Conservation (phyloP, 2,113 vertebrate species). For the Paradoxurus hermaphroditus region DNA sequence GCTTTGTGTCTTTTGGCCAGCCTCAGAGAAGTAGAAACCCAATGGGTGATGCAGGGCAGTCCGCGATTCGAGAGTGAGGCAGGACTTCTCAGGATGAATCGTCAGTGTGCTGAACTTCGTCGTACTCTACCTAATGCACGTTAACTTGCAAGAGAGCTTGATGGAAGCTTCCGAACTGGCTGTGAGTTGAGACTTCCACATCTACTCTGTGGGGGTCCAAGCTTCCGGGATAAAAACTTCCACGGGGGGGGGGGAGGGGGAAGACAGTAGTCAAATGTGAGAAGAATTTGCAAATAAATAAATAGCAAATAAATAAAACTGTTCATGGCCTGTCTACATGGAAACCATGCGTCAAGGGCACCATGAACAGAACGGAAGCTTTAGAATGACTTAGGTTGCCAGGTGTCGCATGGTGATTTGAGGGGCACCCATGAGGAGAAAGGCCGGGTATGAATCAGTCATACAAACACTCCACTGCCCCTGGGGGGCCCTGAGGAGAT, state of each 20-base stretch:
- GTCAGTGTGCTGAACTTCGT: not conserved
- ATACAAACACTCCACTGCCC: not conserved
- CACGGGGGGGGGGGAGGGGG: not conserved
- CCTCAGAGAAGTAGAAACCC: not conserved
- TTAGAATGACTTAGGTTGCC: constrained; percentile 17
- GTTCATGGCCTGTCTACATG: not conserved
- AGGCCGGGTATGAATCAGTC: constrained; percentile 17
- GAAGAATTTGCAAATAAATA: constrained; percentile 44
- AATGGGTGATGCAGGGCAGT: not conserved
- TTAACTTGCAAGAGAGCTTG: not conserved
- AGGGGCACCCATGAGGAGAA: not conserved
- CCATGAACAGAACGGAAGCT: not conserved
- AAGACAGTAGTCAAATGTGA: not conserved
- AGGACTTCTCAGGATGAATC: not conserved
- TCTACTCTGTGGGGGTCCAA: not conserved
- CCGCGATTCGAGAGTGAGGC: not conserved
- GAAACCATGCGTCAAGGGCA: not conserved
- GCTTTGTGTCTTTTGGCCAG: not conserved
- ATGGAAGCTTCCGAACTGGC: not conserved
- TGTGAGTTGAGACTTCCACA: not conserved
- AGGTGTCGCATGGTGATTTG: constrained; percentile 54
- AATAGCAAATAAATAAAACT: constrained; percentile 48
- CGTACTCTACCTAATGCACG: not conserved
- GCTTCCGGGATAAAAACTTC: not conserved
- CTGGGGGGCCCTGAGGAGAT: constrained; percentile 2